These are phyloP conservation scores for Mythimna loreyi DNA, from an alignment of 2,888 invertebrate species.

Conservation along the genomic window DNA sequence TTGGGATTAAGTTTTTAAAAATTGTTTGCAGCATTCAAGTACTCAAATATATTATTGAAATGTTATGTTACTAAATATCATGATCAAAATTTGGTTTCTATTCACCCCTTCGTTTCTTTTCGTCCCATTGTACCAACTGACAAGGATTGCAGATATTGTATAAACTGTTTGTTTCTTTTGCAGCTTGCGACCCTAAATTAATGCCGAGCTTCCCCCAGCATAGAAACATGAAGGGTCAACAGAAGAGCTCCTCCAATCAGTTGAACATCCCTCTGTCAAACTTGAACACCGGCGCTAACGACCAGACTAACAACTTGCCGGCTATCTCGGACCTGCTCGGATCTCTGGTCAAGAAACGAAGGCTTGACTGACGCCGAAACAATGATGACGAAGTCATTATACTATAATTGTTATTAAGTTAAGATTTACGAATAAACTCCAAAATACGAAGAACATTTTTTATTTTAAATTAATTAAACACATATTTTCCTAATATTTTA, in stretches of 20 bases:
- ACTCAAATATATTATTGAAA: too few species aligned
- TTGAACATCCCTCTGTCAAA: slow-evolving; percentile 86
- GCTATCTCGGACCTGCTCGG: slow-evolving; percentile 96
- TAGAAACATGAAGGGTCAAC: slow-evolving; percentile 94
- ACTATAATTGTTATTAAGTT: slow-evolving; percentile 30
- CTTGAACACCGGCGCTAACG: slow-evolving; percentile 91
- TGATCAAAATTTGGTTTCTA: too few species aligned
- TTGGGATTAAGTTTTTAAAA: too few species aligned
- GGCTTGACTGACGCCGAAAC: slow-evolving; percentile 91
- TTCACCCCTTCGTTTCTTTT: too few species aligned
- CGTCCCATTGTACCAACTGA: background rate
- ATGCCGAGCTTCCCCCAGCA: slow-evolving; percentile 99
- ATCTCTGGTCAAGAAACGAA: slow-evolving; percentile 95
- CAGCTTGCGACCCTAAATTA: slow-evolving; percentile 98
- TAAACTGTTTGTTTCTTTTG: slow-evolving; percentile 62
- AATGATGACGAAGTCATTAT: slow-evolving; percentile 13
- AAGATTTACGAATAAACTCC: slow-evolving; percentile 58
- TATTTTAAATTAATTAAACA: slow-evolving; percentile 62
- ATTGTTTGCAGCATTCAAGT: too few species aligned
- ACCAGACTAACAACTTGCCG: slow-evolving; percentile 94
- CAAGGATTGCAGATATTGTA: background rate
- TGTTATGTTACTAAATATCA: too few species aligned
- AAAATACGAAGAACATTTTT: slow-evolving; percentile 61
- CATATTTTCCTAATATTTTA: slow-evolving; percentile 61
- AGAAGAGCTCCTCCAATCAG: slow-evolving; percentile 80